Evolutionary conservation across 2,888 invertebrate species (phyloP), one percentile per base, ranked within the genome.

Genomic region (Miltochrista miniata): DNA sequence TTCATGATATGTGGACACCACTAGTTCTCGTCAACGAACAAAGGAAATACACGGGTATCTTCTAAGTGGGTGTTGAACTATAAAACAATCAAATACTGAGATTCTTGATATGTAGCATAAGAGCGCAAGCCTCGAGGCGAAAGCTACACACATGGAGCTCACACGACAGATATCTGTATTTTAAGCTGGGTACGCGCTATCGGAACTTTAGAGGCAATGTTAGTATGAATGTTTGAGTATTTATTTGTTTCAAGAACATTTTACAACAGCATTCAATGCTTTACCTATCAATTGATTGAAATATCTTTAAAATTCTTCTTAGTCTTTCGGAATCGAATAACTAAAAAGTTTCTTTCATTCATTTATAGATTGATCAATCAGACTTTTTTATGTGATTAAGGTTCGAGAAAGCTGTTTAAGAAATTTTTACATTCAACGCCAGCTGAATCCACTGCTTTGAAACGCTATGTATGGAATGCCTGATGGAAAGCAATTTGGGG

Each of bases 21-120:
- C 51, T 45, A 40, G 53, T 64, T 33, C 45, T 57, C 42, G 47
- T 56, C 52, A 55, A 51, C 48, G 51, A 55, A 51, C 10, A 55
- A 49, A 52, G 40, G 48, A 49, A 33, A 58, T 54, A 54, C 54
- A 53, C 45, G 56, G 33, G 49, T 52, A 61, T 51, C 33, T 33
- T 55, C 52, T 57, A 51, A 30, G 35, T 33, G 49, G 49, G 50
- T 53, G 61, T 60, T 62, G 18, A 62, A 65, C 62, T 68, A 70
- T 64, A 67, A 65, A 24, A 24, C 5, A 24, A 61, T 70, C 77
- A 72, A 70, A 70, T 70, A 76, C 70, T 81, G 87, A 88, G 87
- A 87, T 87, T 88, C 86, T 79, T 88, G 88, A 88, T 88, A 89
- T 87, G 87, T 87, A 80, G 79, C 77, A 69, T 76, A 60, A 70